These are phyloP conservation scores for Patiria pectinifera DNA, from an alignment of 53 echinoderm and acorn worm genomes.

Conservation along the genomic window DNA sequence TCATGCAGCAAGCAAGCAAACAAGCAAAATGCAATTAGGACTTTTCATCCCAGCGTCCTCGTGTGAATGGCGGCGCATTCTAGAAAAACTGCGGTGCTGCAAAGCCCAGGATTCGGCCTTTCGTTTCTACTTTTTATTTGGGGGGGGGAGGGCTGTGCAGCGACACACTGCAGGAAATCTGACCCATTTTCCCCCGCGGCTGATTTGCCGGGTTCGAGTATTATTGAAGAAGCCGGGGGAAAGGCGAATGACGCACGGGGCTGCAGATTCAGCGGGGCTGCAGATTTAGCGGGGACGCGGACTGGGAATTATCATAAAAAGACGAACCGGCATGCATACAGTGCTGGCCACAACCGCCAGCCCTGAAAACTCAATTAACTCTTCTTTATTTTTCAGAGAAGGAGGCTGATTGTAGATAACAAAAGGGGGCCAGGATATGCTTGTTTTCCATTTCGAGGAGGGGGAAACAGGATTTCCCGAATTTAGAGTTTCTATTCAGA, in stretches of 20 bases:
- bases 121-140: background rate
- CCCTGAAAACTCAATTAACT: too few relatives aligned
- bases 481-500: background rate
- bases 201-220: background rate
- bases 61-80: background rate
- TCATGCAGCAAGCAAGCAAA: background rate
- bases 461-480: background rate
- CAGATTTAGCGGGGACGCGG: background rate
- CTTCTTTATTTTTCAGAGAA: too few relatives aligned
- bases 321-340: background rate
- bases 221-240: background rate
- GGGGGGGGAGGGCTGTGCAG: background rate
- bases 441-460: background rate
- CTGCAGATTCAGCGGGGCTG: background rate
- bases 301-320: background rate
- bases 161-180: conserved; percentile 13
- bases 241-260: background rate
- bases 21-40: background rate
- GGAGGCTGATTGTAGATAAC: too few relatives aligned
- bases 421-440: too few relatives aligned
- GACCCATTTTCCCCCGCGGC: conserved; percentile 35
- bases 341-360: background rate
- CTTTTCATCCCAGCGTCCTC: background rate
- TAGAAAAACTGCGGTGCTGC: background rate
- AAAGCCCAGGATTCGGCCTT: background rate